These are phyloP conservation scores for Nemopilema nomurai DNA, from an alignment of 30 jellyfish, hydroid and myxozoan species.

Conservation along the genomic window DNA sequence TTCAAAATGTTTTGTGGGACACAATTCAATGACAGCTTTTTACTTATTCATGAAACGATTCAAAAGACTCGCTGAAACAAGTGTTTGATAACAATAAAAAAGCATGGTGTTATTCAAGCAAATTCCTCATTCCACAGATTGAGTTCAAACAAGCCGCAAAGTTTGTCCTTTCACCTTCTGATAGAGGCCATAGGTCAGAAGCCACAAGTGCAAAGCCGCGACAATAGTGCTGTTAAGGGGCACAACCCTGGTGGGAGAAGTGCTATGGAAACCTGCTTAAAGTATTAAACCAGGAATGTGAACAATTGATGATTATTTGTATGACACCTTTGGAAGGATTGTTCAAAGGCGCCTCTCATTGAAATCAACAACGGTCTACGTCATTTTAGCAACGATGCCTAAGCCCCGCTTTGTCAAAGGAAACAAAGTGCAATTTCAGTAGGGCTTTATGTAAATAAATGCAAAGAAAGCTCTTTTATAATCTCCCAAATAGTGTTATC, in stretches of 20 bases:
- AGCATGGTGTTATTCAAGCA: neutral
- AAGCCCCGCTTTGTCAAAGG: neutral
- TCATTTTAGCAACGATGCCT: neutral
- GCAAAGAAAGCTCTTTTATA: neutral
- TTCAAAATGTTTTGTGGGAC: too few relatives aligned
- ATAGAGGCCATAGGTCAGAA: conserved; percentile 36
- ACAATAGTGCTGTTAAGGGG: neutral
- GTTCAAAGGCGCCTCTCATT: conserved; percentile 11
- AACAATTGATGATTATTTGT: conserved; percentile 20
- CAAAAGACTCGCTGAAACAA: neutral
- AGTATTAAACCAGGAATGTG: conserved; percentile 12
- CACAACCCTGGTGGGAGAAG: neutral
- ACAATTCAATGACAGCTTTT: too few relatives aligned
- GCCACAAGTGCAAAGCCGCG: conserved; percentile 14
- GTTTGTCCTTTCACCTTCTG: conserved; percentile 28
- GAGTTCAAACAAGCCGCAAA: neutral
- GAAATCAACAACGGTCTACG: conserved; percentile 12
- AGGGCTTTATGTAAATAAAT: neutral
- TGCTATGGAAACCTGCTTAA: conserved; percentile 17
- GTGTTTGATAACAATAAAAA: neutral
- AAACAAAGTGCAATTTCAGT: neutral
- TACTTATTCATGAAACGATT: neutral
- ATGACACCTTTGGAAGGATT: neutral
- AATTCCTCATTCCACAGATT: neutral
- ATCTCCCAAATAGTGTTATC: neutral